Conservation (phyloP, 2,113 vertebrate genomes). For the Entomyzon cyanotis region DNA sequence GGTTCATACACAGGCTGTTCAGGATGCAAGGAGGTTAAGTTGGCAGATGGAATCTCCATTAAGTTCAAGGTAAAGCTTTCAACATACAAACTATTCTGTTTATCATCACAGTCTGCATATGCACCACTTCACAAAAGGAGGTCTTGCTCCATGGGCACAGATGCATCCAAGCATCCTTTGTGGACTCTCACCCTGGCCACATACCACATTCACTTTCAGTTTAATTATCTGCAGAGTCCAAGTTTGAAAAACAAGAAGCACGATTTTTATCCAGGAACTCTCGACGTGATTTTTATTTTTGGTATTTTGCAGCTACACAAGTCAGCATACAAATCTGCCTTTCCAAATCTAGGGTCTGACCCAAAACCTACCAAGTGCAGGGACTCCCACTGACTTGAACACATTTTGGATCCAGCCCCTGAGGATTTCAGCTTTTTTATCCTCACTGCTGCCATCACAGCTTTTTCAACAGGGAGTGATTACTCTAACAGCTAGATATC, state of each 20-base stretch:
- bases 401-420: not conserved
- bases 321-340: not conserved
- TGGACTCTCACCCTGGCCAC: not conserved
- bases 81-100: not conserved
- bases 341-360: not conserved
- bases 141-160: not conserved
- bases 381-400: not conserved
- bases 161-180: not conserved
- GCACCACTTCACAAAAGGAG: not conserved
- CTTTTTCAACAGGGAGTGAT: not conserved
- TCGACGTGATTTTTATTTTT: not conserved
- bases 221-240: slow-evolving; percentile 31
- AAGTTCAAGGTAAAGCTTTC: not conserved
- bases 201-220: not conserved
- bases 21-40: not conserved
- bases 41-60: not conserved
- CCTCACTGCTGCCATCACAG: not conserved
- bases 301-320: not conserved
- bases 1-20: not conserved
- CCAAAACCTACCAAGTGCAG: not conserved
- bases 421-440: not conserved
- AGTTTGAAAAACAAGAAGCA: not conserved
- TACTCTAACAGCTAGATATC: not conserved
- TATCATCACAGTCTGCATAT: not conserved
- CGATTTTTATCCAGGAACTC: not conserved